Evolutionary conservation across 2,113 vertebrate genomes (phyloP).

Genomic region (Syngnathus scovelli): DNA sequence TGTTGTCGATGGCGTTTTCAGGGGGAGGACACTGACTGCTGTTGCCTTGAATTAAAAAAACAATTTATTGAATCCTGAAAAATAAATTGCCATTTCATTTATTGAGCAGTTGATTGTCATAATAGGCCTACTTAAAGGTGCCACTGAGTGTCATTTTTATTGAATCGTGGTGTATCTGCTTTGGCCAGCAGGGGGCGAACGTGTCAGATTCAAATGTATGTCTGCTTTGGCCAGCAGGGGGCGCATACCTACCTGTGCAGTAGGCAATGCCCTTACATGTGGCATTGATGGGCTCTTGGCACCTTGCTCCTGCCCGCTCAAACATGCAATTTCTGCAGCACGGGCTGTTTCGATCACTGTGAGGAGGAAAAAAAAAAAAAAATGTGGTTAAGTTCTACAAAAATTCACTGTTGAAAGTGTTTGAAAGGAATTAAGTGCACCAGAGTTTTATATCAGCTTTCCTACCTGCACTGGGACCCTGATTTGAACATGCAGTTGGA

Average conservation of each 20-base stretch:
- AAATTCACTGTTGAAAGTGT: neutral
- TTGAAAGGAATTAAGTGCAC: neutral
- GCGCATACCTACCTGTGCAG: conserved; percentile 89
- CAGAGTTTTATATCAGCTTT: neutral
- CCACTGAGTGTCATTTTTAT: neutral
- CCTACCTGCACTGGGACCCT: conserved; percentile 82
- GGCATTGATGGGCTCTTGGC: conserved; percentile 92
- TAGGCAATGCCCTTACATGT: conserved; percentile 89
- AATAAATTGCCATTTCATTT: too few relatives aligned
- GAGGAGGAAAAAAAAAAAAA: conserved; percentile 7
- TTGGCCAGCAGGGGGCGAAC: conserved; percentile 34
- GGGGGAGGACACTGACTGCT: conserved; percentile 90
- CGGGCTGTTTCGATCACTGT: conserved; percentile 93
- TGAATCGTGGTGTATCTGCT: neutral
- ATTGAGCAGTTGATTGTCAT: too few relatives aligned
- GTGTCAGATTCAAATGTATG: neutral
- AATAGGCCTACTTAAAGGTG: neutral
- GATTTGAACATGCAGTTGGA: conserved; percentile 76
- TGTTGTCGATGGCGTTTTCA: conserved; percentile 75
- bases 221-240: conserved; percentile 32
- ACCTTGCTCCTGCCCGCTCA: conserved; percentile 78
- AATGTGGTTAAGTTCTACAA: neutral
- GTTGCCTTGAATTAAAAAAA: conserved; percentile 64
- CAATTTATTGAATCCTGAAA: too few relatives aligned
- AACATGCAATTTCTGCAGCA: conserved; percentile 87